Evolutionary conservation across 2,113 vertebrate species (phyloP), one percentile per base, ranked within the genome.

Genomic region (Dicrurus megarhynchus): DNA sequence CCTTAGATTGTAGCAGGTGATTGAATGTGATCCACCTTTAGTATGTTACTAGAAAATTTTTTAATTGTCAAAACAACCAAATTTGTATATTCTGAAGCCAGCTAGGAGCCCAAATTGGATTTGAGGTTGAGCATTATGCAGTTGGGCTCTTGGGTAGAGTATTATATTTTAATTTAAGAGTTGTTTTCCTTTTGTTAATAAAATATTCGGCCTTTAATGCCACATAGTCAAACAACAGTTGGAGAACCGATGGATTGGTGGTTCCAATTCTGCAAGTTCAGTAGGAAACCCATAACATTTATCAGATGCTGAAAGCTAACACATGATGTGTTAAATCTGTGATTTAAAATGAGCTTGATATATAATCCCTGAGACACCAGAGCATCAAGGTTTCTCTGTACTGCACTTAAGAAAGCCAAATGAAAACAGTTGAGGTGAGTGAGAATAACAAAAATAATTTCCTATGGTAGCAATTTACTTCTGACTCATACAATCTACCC

Each of bases 241-340:
- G 87, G 91, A 91, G 60, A 96, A 53, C 37, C 0, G 3, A 87
- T 61, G 55, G 59, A 87, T 78, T 96, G 52, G 74, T 91, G 41
- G n/a, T 73, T 95, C 75, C 46, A 91, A 7, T 61, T 90, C 84
- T 95, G 59, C 50, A 70, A 83, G 78, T 91, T 59, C 74, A 67
- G 83, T 90, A 96, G n/a, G 78, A 87, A 95, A 95, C 50, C 63
- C 46, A 23, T 91, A 96, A 95, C 90, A 90, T 94, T 95, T 87
- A 91, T 93, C 75, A 93, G 78, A 75, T 95, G 90, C 70, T 91
- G 87, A 96, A 96, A 96, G 82, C 71, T 65, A 77, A 94, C 87
- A 93, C 84, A 87, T 85, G 87, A 94, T 83, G 84, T 94, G 84
- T 93, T 82, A 94, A 95, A 95, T 73, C 87, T 88, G 59, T 83